Evolutionary conservation across 1,140 invertebrate genomes (phyloP).

Genomic region (Drosophila setifemur): DNA sequence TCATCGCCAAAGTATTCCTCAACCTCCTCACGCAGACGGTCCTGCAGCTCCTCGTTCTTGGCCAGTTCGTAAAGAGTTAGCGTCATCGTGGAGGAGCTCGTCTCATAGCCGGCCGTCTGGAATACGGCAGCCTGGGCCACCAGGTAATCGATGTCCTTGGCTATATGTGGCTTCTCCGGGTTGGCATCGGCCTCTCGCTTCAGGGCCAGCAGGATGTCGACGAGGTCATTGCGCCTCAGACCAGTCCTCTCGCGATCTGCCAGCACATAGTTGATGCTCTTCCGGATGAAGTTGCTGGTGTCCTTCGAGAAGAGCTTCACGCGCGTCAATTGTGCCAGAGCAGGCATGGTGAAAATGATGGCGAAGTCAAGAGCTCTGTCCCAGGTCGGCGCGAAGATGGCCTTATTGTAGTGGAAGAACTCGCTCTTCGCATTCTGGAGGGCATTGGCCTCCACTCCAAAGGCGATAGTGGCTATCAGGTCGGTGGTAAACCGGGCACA

Average conservation of each 20-base stretch:
- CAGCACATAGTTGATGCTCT: slow-evolving; percentile 68
- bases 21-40: slow-evolving; percentile 86
- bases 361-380: slow-evolving; percentile 83
- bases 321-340: slow-evolving; percentile 34
- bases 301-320: slow-evolving; percentile 62
- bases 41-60: slow-evolving; percentile 86
- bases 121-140: slow-evolving; percentile 88
- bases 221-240: slow-evolving; percentile 79
- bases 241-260: slow-evolving; percentile 65
- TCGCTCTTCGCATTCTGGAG: slow-evolving; percentile 83
- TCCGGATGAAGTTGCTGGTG: slow-evolving; percentile 61
- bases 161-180: slow-evolving; percentile 2
- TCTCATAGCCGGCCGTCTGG: slow-evolving; percentile 90
- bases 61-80: slow-evolving; percentile 88
- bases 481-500: slow-evolving; percentile 84
- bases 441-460: slow-evolving; percentile 84
- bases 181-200: slow-evolving; percentile 52
- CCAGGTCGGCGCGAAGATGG: slow-evolving; percentile 83
- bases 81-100: slow-evolving; percentile 87
- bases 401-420: slow-evolving; percentile 78
- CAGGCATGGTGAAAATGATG: slow-evolving; percentile 82
- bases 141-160: slow-evolving; percentile 78
- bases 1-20: slow-evolving; percentile 81
- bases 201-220: slow-evolving; percentile 82
- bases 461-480: slow-evolving; percentile 85